These are phyloP conservation scores for Sebastes fasciatus DNA, from an alignment of 2,113 vertebrate genomes.

Conservation along the genomic window DNA sequence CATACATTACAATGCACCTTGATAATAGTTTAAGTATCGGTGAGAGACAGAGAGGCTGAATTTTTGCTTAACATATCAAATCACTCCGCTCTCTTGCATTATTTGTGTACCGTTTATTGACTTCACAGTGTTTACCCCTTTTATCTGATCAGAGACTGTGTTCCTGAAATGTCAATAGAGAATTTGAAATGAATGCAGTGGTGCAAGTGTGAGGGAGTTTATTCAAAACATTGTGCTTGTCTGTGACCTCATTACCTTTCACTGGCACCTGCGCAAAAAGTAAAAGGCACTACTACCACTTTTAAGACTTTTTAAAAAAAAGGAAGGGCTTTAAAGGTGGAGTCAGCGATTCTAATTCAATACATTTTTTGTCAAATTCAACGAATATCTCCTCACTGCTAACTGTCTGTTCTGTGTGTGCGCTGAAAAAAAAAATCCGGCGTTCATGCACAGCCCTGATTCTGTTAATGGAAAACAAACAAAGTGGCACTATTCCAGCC, in stretches of 20 bases:
- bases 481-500: too few species aligned
- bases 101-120: not conserved
- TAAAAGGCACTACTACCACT: not conserved
- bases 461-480: too few species aligned
- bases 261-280: not conserved
- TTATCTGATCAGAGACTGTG: not conserved
- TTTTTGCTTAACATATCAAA: not conserved
- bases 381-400: not conserved
- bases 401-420: not conserved
- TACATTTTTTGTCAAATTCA: not conserved
- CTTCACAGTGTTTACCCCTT: not conserved
- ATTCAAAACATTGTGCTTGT: not conserved
- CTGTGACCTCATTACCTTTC: not conserved
- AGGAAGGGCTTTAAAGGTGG: not conserved
- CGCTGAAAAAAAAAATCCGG: not conserved
- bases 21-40: not conserved
- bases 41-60: slow-evolving; percentile 2
- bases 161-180: not conserved
- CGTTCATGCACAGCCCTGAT: not conserved
- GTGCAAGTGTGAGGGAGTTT: not conserved
- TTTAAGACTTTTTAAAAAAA: not conserved
- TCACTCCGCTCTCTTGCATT: not conserved
- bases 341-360: not conserved
- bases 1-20: not conserved
- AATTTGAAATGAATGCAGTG: not conserved